phyloP scores from a whole-genome alignment of 2,113 vertebrate species.

The Chaenogobius annularis region DNA sequence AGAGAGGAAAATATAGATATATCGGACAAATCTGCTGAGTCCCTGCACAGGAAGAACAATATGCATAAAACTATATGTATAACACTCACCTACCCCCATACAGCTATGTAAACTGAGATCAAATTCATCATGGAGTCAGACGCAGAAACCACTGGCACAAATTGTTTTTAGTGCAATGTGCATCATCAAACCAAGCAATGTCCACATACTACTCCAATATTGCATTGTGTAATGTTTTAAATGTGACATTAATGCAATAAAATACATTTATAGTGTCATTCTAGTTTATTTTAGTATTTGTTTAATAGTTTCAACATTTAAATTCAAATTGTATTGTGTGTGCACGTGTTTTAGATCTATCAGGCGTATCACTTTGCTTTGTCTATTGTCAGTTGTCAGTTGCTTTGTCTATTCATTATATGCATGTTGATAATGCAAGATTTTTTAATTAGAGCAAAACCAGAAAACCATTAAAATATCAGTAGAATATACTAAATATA shows the following conservation, averaged over 20 bases:
- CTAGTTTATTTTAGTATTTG: no score
- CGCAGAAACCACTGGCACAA: background rate
- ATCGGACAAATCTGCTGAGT: background rate
- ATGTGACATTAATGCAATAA: background rate
- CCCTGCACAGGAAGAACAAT: background rate
- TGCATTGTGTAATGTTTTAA: background rate
- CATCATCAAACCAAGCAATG: background rate
- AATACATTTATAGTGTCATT: background rate
- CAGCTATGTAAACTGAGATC: background rate
- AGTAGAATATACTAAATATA: background rate
- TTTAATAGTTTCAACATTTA: background rate
- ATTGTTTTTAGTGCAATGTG: background rate
- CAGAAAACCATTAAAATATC: background rate
- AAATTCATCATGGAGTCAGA: background rate
- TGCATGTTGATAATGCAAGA: background rate
- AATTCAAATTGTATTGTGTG: background rate
- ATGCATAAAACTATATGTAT: background rate
- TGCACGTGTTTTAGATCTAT: background rate
- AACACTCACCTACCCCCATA: background rate
- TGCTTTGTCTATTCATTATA: background rate
- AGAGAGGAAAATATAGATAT: background rate
- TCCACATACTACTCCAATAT: background rate
- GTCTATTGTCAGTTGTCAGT: background rate
- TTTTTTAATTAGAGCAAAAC: background rate
- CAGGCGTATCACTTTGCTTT: no score